Conservation (phyloP, 2,113 vertebrate genomes). For the Ciconia maguari region DNA sequence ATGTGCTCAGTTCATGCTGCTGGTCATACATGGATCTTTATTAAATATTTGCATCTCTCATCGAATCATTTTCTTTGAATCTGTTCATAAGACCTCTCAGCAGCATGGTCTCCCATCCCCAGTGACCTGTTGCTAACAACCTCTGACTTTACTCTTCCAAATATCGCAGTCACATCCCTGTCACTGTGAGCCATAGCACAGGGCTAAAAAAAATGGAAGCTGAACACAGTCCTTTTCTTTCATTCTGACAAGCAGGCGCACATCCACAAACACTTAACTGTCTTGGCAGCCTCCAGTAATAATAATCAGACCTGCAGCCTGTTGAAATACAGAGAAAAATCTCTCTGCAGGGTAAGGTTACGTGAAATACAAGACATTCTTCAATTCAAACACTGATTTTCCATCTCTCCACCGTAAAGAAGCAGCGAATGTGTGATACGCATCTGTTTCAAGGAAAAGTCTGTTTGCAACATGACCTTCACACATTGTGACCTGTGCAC, state of each 20-base stretch:
- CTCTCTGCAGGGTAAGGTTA: neutral
- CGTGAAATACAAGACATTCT: neutral
- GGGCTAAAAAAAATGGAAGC: neutral
- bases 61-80: neutral
- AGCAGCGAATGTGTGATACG: neutral
- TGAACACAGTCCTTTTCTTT: neutral
- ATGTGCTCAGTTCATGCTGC: neutral
- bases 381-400: neutral
- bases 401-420: neutral
- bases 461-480: neutral
- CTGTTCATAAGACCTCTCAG: neutral
- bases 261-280: neutral
- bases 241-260: neutral
- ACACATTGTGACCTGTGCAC: neutral
- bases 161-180: neutral
- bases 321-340: neutral
- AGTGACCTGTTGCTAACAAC: neutral
- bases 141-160: neutral
- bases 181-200: neutral
- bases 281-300: neutral
- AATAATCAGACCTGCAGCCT: neutral
- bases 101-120: neutral
- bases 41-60: neutral
- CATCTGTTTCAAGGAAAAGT: neutral
- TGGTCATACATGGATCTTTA: neutral